phyloP scores from a whole-genome alignment of 2,888 invertebrate species.

The Latrodectus hesperus region DNA sequence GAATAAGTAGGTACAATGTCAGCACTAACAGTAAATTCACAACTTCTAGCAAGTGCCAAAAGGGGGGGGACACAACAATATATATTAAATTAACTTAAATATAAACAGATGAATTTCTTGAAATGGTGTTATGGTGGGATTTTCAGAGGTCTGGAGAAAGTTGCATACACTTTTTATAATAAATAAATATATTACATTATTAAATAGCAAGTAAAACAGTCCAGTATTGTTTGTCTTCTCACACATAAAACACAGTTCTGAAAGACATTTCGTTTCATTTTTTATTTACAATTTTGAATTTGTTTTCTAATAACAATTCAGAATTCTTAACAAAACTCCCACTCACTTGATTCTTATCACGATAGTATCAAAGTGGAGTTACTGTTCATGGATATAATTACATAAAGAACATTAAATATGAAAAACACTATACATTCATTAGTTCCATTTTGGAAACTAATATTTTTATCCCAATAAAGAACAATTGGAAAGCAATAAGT shows the following conservation, averaged over 20 bases:
- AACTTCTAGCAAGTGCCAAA: constrained; percentile 33
- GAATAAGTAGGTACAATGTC: constrained; percentile 58
- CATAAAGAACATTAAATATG: background rate
- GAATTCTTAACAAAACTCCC: too few species aligned
- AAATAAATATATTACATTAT: background rate
- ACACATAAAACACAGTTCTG: too few species aligned
- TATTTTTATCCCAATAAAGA: constrained; percentile 6
- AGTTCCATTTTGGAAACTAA: background rate
- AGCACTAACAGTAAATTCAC: constrained; percentile 59
- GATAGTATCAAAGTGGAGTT: too few species aligned
- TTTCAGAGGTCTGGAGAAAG: constrained; percentile 11
- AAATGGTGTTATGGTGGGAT: constrained; percentile 39
- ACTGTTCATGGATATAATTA: too few species aligned
- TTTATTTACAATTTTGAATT: too few species aligned
- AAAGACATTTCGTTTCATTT: too few species aligned
- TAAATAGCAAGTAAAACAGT: background rate
- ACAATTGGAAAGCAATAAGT: constrained; percentile 31
- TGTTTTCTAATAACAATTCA: too few species aligned
- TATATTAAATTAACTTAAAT: constrained; percentile 41
- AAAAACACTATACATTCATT: background rate
- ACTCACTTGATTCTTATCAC: too few species aligned
- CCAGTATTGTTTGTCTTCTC: background rate
- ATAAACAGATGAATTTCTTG: constrained; percentile 50
- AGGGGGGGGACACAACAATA: constrained; percentile 25
- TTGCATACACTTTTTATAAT: background rate